Conservation (phyloP, 2,113 vertebrate species). For the Lontra canadensis region DNA sequence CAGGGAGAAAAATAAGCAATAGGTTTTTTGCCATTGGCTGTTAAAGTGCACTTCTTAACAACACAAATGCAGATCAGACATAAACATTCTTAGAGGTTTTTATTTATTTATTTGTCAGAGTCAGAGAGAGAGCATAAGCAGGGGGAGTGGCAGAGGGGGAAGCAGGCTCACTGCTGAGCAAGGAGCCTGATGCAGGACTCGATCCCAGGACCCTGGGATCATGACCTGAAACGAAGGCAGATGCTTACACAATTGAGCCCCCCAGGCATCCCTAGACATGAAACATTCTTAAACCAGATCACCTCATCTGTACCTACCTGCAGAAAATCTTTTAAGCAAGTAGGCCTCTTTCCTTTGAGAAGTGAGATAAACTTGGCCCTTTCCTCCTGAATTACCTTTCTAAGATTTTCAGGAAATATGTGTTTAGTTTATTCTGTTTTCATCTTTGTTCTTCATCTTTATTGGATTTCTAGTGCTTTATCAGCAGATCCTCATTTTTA, state of each 20-base stretch:
- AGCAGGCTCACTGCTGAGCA: too few species aligned
- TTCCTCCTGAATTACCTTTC: not conserved
- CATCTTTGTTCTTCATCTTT: not conserved
- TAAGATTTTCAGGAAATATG: not conserved
- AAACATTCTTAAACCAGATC: not conserved
- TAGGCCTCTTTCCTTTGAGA: not conserved
- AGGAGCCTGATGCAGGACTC: too few species aligned
- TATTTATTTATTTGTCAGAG: too few species aligned
- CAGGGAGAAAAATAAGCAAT: not conserved
- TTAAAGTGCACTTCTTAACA: not conserved
- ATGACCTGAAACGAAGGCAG: too few species aligned
- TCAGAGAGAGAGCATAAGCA: too few species aligned
- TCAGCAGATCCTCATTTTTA: slow-evolving; percentile 1
- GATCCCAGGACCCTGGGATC: too few species aligned
- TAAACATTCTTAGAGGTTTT: not conserved
- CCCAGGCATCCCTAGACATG: not conserved
- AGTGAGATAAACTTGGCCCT: not conserved
- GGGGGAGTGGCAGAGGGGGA: too few species aligned
- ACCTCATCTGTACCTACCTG: not conserved
- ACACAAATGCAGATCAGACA: not conserved
- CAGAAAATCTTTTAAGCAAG: not conserved
- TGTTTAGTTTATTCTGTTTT: not conserved
- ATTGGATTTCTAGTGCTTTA: not conserved
- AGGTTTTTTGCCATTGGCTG: not conserved
- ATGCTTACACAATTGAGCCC: too few species aligned